These are phyloP conservation scores for Actinernus sp. DNA, from an alignment of 92 coral and sea anemone genomes.

Conservation along the genomic window DNA sequence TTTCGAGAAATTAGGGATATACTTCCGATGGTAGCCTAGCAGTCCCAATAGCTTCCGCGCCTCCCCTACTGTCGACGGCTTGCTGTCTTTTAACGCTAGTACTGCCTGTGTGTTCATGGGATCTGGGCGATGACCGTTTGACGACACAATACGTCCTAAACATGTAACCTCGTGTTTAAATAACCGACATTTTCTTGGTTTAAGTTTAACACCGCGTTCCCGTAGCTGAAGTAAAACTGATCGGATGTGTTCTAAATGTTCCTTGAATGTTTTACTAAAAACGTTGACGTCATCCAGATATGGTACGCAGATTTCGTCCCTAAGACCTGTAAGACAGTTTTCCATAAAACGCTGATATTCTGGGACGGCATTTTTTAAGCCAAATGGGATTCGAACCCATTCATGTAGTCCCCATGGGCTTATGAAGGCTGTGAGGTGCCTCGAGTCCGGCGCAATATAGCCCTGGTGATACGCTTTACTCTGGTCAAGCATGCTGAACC, in stretches of 20 bases:
- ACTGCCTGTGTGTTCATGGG: conserved; percentile 34
- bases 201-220: conserved; percentile 21
- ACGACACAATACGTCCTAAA: conserved; percentile 34
- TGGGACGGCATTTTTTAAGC: conserved; percentile 33
- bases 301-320: conserved; percentile 6
- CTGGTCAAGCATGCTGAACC: conserved; percentile 45
- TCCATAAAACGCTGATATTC: conserved; percentile 39
- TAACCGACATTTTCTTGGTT: conserved; percentile 28
- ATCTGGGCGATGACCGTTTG: conserved; percentile 17
- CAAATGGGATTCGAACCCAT: conserved; percentile 57
- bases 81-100: conserved; percentile 5
- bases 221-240: conserved; percentile 13
- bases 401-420: conserved; percentile 61
- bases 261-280: conserved; percentile 22
- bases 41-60: conserved; percentile 38
- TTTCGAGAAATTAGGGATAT: conserved; percentile 32
- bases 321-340: background rate
- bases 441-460: too few relatives aligned
- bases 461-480: conserved; percentile 57
- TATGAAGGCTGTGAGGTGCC: too few relatives aligned
- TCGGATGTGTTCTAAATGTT: conserved; percentile 20
- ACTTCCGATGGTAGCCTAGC: conserved; percentile 37
- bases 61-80: conserved; percentile 23
- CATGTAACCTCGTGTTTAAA: conserved; percentile 21
- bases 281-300: conserved; percentile 35